These are phyloP conservation scores for Herpailurus yagouaroundi DNA, from an alignment of 2,113 vertebrate species.

Conservation along the genomic window DNA sequence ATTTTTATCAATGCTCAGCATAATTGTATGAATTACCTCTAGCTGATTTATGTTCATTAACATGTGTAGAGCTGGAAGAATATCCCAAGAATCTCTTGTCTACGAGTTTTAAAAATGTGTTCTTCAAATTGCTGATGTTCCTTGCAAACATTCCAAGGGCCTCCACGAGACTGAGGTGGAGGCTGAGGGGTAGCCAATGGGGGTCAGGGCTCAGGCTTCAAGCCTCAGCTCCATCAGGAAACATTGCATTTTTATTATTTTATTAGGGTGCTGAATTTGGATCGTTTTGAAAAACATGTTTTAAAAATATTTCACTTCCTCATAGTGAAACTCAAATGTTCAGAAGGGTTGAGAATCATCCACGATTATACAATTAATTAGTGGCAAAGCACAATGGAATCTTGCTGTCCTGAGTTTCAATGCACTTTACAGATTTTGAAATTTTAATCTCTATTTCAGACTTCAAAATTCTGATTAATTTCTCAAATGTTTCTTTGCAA, in stretches of 20 bases:
- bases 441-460: slow-evolving; percentile 31
- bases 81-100: background rate
- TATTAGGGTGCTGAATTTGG: background rate
- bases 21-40: background rate
- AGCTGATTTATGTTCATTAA: background rate
- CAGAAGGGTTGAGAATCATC: background rate
- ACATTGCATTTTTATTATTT: background rate
- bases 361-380: background rate
- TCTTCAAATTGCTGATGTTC: background rate
- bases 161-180: background rate
- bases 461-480: slow-evolving; percentile 48
- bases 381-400: background rate
- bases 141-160: background rate
- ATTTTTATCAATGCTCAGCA: background rate
- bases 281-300: background rate
- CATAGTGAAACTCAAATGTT: background rate
- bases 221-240: background rate
- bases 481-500: slow-evolving; percentile 20
- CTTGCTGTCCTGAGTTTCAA: background rate
- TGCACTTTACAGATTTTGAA: background rate
- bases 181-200: background rate
- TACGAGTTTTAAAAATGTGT: background rate
- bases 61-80: background rate
- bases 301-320: background rate
- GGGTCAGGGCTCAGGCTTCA: background rate